phyloP scores from a whole-genome alignment of 2,113 vertebrate species.

The Cheirogaleus medius region DNA sequence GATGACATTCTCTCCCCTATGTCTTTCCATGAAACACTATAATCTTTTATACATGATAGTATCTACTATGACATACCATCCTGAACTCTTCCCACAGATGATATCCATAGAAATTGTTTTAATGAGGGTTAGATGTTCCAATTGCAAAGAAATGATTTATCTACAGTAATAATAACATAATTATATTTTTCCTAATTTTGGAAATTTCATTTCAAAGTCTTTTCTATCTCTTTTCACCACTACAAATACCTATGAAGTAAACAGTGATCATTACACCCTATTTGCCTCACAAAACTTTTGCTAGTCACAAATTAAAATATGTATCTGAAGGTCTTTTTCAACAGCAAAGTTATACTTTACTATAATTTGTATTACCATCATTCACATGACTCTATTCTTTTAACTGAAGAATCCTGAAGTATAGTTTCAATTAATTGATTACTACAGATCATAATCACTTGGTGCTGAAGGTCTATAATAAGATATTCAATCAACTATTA shows the following conservation, averaged over 20 bases:
- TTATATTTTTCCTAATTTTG: not conserved
- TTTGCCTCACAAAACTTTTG: not conserved
- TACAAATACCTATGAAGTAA: not conserved
- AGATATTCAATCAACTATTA: not conserved
- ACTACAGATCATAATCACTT: not conserved
- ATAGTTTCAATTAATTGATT: not conserved
- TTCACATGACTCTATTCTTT: not conserved
- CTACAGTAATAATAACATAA: not conserved
- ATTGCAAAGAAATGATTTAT: not conserved
- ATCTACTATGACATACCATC: not conserved
- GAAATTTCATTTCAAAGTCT: not conserved
- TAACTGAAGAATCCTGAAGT: not conserved
- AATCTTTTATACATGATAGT: not conserved
- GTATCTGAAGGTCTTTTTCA: not conserved
- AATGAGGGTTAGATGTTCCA: not conserved
- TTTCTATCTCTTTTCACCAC: not conserved
- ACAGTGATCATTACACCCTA: not conserved
- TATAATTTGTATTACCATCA: not conserved
- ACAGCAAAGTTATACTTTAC: not conserved
- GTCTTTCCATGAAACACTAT: not conserved
- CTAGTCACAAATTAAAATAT: not conserved
- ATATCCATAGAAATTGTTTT: not conserved
- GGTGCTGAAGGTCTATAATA: not conserved
- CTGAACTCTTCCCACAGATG: not conserved
- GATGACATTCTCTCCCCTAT: not conserved